These are phyloP conservation scores for Apotomis betuletana DNA, from an alignment of 2,888 invertebrate species.

Conservation along the genomic window DNA sequence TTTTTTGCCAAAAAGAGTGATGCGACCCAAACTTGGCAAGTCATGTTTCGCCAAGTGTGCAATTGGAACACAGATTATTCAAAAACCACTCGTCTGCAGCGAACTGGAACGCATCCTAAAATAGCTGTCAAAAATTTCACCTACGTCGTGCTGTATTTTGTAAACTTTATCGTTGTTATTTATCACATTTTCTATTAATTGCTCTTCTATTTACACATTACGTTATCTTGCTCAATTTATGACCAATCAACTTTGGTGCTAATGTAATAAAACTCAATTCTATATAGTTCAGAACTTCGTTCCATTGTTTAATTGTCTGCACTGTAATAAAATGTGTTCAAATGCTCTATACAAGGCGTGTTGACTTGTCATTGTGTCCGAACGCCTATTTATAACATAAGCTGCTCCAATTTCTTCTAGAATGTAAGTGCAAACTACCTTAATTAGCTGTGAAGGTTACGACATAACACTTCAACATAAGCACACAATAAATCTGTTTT, in stretches of 20 bases:
- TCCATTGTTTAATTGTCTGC: slow-evolving; percentile 29
- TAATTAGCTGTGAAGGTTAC: slow-evolving; percentile 40
- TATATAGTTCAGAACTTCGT: slow-evolving; percentile 8
- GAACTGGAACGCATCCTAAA: slow-evolving; percentile 37
- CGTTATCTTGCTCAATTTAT: slow-evolving; percentile 36
- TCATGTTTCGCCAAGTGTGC: slow-evolving; percentile 23
- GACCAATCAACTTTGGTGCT: slow-evolving; percentile 33
- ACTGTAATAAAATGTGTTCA: slow-evolving; percentile 35
- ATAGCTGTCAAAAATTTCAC: slow-evolving; percentile 34
- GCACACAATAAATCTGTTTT: background rate
- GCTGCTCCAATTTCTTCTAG: slow-evolving; percentile 24
- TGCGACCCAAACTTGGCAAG: slow-evolving; percentile 9
- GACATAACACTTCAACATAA: background rate
- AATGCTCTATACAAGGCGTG: slow-evolving; percentile 31
- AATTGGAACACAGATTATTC: slow-evolving; percentile 24
- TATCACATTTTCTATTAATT: slow-evolving; percentile 25
- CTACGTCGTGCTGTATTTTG: slow-evolving; percentile 38
- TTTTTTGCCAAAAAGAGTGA: background rate
- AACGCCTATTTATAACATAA: slow-evolving; percentile 33
- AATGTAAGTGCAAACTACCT: slow-evolving; percentile 32
- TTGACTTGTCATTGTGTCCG: slow-evolving; percentile 29
- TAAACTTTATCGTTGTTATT: slow-evolving; percentile 39
- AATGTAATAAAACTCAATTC: slow-evolving; percentile 4
- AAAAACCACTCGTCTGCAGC: slow-evolving; percentile 33
- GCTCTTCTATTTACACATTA: slow-evolving; percentile 26